These are phyloP conservation scores for Trematomus loennbergii DNA, from an alignment of 2,113 vertebrate genomes.

Conservation along the genomic window DNA sequence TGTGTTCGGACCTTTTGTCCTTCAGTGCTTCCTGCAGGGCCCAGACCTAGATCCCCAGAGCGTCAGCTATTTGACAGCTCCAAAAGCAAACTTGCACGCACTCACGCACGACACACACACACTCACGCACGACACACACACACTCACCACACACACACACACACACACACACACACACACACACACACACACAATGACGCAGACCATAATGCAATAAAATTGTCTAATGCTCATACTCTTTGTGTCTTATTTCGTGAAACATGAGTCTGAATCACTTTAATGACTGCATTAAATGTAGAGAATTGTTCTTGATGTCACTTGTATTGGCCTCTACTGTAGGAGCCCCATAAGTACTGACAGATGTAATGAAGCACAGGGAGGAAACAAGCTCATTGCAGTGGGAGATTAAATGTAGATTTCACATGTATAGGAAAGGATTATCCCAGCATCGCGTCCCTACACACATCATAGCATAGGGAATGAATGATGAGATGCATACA, in stretches of 20 bases:
- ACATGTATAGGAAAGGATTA: neutral
- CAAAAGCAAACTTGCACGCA: neutral
- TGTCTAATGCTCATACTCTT: conserved; percentile 1
- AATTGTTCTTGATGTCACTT: conserved; percentile 33
- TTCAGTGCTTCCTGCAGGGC: conserved; percentile 32
- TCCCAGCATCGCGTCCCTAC: neutral
- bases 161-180: conserved; percentile 3
- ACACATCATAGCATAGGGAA: neutral
- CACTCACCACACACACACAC: no score
- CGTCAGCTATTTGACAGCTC: conserved; percentile 25
- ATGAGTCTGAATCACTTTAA: conserved; percentile 46
- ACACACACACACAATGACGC: conserved; percentile 3
- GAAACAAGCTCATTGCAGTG: conserved; percentile 18
- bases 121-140: no score
- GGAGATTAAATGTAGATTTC: conserved; percentile 21
- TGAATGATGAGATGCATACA: neutral
- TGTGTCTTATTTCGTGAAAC: conserved; percentile 40
- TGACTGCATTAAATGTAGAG: conserved; percentile 33
- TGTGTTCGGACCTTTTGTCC: conserved; percentile 53
- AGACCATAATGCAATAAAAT: conserved; percentile 24
- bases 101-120: no score
- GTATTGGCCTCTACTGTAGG: conserved; percentile 11
- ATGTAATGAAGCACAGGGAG: conserved; percentile 12
- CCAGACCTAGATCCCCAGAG: conserved; percentile 21
- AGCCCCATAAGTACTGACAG: conserved; percentile 2